phyloP scores from a whole-genome alignment of 2,797 vertebrate species.

The Sebastes glaucus region DNA sequence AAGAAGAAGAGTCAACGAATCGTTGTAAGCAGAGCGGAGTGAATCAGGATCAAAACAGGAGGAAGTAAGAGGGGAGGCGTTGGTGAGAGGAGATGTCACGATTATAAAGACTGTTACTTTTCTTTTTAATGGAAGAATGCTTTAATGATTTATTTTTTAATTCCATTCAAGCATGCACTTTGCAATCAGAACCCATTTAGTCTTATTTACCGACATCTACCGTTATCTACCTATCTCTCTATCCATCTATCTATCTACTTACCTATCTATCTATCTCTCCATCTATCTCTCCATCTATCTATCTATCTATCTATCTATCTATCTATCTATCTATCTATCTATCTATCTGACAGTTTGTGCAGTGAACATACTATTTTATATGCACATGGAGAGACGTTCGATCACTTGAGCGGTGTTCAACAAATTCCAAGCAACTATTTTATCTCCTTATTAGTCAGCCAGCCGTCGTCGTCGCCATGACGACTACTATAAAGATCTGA shows the following conservation, averaged over 20 bases:
- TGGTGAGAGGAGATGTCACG: background rate
- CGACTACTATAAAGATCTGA: background rate
- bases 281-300: conserved; percentile 31
- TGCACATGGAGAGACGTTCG: background rate
- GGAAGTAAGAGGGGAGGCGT: background rate
- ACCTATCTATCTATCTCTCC: conserved; percentile 43
- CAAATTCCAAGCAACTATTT: background rate
- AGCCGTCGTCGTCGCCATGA: background rate
- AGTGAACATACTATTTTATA: background rate
- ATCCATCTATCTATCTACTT: conserved; percentile 38
- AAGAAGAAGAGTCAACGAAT: conserved; percentile 49
- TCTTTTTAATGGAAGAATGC: conserved; percentile 40
- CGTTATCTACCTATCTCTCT: background rate
- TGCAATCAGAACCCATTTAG: conserved; percentile 20
- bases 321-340: background rate
- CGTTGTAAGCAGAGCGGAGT: background rate
- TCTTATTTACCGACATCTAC: conserved; percentile 26
- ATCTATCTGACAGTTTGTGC: background rate
- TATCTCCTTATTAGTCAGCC: background rate
- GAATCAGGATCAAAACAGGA: conserved; percentile 44
- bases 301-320: conserved; percentile 42
- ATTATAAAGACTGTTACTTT: conserved; percentile 66
- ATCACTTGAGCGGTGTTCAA: background rate
- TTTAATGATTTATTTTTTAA: conserved; percentile 35
- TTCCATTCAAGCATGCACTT: conserved; percentile 52